Conservation (phyloP, 2,113 vertebrate genomes). For the Rhombomys opimus region DNA sequence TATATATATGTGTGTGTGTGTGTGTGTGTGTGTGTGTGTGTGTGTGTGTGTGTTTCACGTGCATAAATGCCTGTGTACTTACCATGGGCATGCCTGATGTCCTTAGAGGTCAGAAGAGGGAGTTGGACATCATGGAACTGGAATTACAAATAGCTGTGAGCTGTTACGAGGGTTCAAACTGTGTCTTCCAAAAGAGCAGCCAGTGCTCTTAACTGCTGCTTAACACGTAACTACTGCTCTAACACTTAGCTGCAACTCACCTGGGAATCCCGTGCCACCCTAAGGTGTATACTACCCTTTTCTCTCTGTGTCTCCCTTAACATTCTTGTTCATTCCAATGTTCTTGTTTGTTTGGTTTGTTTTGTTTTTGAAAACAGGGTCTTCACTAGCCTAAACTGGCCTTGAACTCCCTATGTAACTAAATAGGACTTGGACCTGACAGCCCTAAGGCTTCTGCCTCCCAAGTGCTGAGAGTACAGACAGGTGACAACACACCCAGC, state of each 20-base stretch:
- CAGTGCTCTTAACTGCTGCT: neutral
- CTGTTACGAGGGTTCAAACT: neutral
- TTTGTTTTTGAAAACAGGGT: neutral
- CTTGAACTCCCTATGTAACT: neutral
- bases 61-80: neutral
- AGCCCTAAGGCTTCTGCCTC: neutral
- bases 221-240: neutral
- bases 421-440: neutral
- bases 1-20: no score
- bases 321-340: neutral
- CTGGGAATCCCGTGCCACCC: neutral
- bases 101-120: neutral
- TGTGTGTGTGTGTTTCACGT: neutral
- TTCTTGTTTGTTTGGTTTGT: neutral
- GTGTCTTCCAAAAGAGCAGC: neutral
- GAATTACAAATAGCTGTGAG: neutral
- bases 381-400: neutral
- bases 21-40: no score
- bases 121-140: neutral
- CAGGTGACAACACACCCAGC: neutral
- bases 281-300: neutral
- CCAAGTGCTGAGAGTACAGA: neutral
- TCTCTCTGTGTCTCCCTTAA: neutral
- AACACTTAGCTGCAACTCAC: neutral
- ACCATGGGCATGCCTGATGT: neutral